These are phyloP conservation scores for Pseudococcus viburni DNA, from an alignment of 2,888 invertebrate species.

Conservation along the genomic window DNA sequence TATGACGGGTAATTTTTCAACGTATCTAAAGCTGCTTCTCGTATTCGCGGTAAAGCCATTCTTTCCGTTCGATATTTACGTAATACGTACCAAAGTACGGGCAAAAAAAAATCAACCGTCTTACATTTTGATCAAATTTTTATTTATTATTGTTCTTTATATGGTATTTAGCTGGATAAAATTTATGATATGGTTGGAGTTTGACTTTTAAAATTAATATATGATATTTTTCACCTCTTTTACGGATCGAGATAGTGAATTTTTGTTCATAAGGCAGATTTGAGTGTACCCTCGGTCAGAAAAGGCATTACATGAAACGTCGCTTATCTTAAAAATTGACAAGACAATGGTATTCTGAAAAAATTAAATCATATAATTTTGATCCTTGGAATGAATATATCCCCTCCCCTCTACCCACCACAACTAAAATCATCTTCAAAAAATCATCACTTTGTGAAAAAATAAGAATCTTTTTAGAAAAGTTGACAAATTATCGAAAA, in stretches of 20 bases:
- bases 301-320: too few relatives aligned
- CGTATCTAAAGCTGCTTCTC: background rate
- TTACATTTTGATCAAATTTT: background rate
- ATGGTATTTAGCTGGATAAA: background rate
- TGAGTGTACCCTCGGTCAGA: too few relatives aligned
- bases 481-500: too few relatives aligned
- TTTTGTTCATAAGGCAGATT: background rate
- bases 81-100: background rate
- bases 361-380: too few relatives aligned
- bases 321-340: too few relatives aligned
- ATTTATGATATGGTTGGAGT: background rate
- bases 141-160: background rate
- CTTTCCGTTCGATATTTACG: background rate
- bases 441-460: too few relatives aligned
- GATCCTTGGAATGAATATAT: too few relatives aligned
- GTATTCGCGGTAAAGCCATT: background rate
- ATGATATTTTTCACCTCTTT: background rate
- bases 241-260: background rate
- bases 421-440: too few relatives aligned
- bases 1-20: conserved; percentile 11
- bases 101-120: background rate
- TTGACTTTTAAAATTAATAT: background rate
- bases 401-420: too few relatives aligned
- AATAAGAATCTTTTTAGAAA: too few relatives aligned
- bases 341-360: too few relatives aligned